A percentile compares a stretch with the other conserved stretches of the same genome.
phyloP scores from a whole-genome alignment of 2,888 invertebrate species.

The Chloroclysta siterata region DNA sequence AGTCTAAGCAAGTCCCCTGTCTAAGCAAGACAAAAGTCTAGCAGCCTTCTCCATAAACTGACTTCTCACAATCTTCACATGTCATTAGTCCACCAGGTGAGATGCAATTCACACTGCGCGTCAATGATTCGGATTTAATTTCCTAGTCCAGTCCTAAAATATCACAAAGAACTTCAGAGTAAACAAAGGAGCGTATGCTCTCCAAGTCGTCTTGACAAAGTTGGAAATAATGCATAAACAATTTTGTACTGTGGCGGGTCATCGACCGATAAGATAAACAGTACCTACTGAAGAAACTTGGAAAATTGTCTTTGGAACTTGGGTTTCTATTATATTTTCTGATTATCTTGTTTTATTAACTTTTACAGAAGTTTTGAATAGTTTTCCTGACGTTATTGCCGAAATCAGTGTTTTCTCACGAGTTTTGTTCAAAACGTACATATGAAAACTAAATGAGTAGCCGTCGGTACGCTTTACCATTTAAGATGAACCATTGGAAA shows the following conservation, averaged over 20 bases:
- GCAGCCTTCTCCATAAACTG: too few species aligned
- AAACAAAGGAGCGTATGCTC: neutral
- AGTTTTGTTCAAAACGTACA: neutral
- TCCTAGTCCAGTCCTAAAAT: too few species aligned
- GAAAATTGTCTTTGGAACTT: conserved; percentile 38
- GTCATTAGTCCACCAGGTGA: too few species aligned
- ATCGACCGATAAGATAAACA: conserved; percentile 38
- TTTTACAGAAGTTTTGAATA: conserved; percentile 17
- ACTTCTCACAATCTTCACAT: too few species aligned
- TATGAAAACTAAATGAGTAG: neutral
- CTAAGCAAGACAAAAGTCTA: too few species aligned
- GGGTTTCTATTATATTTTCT: conserved; percentile 31
- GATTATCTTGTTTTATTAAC: conserved; percentile 23
- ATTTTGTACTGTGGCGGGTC: conserved; percentile 12
- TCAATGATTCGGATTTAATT: too few species aligned
- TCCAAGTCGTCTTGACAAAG: conserved; percentile 8
- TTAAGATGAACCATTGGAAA: too few species aligned
- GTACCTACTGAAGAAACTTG: conserved; percentile 20
- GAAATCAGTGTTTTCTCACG: conserved; percentile 2
- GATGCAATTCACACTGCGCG: too few species aligned
- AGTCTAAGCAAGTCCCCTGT: too few species aligned
- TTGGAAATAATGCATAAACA: conserved; percentile 26
- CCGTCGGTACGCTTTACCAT: too few species aligned
- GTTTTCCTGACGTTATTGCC: conserved; percentile 14
- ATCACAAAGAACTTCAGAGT: neutral